Evolutionary conservation across 2,797 vertebrate genomes (phyloP), one percentile per base, ranked within the genome.

Genomic region (Alfaro cultratus): DNA sequence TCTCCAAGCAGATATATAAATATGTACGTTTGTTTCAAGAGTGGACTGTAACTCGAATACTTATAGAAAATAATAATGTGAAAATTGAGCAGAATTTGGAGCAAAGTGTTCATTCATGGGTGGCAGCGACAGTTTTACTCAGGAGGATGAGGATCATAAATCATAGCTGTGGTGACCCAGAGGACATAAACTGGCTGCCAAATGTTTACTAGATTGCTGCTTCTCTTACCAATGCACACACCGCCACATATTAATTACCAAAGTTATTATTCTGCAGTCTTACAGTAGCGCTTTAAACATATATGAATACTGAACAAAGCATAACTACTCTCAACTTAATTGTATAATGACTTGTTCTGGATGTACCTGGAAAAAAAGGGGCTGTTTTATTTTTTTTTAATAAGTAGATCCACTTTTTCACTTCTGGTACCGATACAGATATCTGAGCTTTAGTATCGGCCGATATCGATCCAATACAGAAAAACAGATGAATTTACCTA

Each of bases 91-190:
- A 76, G 79, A 67, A 85, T 73, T 70, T 83, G 53, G 71, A 72
- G 79, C 0, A 41, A 80, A 73, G 80, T 11, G 39, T 75, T 83
- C 4, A 64, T 79, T 82, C 75, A 45, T 41, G 73, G 85, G 84
- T 81, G 86, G 86, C 75, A 77, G 81, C 29, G 46, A 78, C 74
- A 64, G 70, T 70, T 76, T 77, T 74, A 18, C 85, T 73, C 86
- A 86, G 81, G 81, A 76, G n/a, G 83, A 77, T 80, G 36, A 39
- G 34, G 60, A 77, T 46, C 68, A 92, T 93, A 91, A 92, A 94
- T 94, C 90, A 88, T 46, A 86, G 81, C 76, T 57, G 67, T 73
- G 80, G 82, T 62, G 83, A 89, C 76, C 85, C 86, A 80, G 29
- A 75, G 77, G 85, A 78, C 86, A 80, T 70, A 86, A 73, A 76